Evolutionary conservation across 1,140 invertebrate species (phyloP).

Genomic region (Brachystomella parvula): DNA sequence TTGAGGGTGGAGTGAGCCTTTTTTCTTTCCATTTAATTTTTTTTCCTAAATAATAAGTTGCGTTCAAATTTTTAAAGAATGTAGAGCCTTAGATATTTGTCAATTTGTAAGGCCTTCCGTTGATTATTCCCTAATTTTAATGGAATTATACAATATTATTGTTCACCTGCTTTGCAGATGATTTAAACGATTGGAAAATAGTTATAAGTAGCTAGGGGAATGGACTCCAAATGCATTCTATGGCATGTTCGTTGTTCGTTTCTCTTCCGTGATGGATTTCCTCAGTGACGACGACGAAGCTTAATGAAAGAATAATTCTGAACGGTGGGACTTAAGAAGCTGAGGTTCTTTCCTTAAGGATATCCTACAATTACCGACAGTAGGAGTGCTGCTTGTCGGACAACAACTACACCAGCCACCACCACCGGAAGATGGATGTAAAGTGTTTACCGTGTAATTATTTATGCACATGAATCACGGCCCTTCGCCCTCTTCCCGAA

Average conservation of each 20-base stretch:
- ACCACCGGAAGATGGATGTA: not conserved
- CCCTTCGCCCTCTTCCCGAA: not conserved
- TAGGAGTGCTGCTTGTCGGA: not conserved
- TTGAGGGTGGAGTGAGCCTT: not conserved
- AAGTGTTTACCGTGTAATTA: not conserved
- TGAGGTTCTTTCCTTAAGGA: too few relatives aligned
- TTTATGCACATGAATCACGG: not conserved
- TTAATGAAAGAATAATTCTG: not conserved
- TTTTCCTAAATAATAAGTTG: not conserved
- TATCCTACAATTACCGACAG: too few relatives aligned
- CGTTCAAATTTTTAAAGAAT: not conserved
- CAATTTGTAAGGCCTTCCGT: too few relatives aligned
- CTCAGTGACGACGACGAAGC: too few relatives aligned
- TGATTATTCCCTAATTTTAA: too few relatives aligned
- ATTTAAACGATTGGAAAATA: too few relatives aligned
- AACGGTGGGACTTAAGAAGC: not conserved
- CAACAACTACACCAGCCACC: not conserved
- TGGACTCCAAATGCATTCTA: not conserved
- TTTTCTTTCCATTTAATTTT: not conserved
- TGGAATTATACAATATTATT: too few relatives aligned
- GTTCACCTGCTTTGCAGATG: too few relatives aligned
- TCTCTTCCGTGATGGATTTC: too few relatives aligned
- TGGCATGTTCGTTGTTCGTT: too few relatives aligned
- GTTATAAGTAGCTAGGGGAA: not conserved
- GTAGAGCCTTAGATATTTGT: too few relatives aligned